phyloP scores from a whole-genome alignment of 2,113 vertebrate genomes.

The Ciconia stormi region DNA sequence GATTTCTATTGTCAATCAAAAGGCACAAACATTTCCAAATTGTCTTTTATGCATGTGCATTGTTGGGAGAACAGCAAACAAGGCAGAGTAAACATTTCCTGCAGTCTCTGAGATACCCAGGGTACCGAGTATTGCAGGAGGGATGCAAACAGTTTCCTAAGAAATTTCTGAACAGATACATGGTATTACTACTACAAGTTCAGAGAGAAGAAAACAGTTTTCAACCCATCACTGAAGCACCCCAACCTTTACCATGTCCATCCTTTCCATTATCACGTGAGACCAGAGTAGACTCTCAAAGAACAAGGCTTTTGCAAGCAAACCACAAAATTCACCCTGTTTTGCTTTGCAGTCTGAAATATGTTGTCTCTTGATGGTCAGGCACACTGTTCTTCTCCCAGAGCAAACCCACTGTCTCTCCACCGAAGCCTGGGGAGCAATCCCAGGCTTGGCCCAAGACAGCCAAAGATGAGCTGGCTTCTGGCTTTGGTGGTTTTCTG shows the following conservation, averaged over 20 bases:
- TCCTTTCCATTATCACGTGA: neutral
- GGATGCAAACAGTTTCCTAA: neutral
- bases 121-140: neutral
- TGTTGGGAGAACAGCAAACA: slow-evolving; percentile 1
- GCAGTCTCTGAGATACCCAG: neutral
- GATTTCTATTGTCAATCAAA: slow-evolving; percentile 17
- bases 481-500: neutral
- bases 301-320: neutral
- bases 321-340: neutral
- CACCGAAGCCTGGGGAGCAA: neutral
- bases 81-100: neutral
- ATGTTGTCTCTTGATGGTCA: neutral
- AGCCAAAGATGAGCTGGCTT: neutral
- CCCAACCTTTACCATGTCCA: neutral
- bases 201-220: neutral
- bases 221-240: neutral
- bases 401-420: neutral
- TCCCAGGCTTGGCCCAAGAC: neutral
- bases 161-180: neutral
- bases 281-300: neutral
- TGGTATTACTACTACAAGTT: neutral
- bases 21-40: neutral
- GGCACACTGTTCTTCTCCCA: neutral
- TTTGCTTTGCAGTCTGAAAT: neutral
- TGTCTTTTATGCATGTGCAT: neutral